Base-by-base conservation (phyloP, 2,888 invertebrate species). In the Polyploca ridens region DNA sequence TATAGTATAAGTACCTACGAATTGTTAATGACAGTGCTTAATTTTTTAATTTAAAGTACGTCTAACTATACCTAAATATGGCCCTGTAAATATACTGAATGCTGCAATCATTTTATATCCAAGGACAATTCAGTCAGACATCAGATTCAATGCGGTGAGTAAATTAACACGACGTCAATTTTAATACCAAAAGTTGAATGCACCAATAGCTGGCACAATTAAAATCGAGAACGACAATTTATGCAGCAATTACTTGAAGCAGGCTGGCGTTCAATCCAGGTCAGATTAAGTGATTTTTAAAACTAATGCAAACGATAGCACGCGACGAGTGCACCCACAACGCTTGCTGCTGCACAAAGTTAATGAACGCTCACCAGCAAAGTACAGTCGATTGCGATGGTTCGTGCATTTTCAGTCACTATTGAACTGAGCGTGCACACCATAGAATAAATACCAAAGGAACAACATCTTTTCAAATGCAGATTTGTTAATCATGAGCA, bases 271-370 rank as follows among this genome's bases (percentile, higher is more conserved):
- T 90, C 89, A 85, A 92, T 91, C 87, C 88, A 86, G 91, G 91
- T 91, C 92, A 90, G 89, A 91, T 90, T 89, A 90, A 93, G 90
- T 91, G 91, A 90, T 91, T 91, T 90, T 91, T 88, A 86, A 90
- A 91, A 91, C 89, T 90, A 92, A 91, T 89, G 89, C 89, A 89
- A 89, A 87, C 90, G 87, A 88, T 85, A 87, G 85, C 85, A 88
- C 80, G 84, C 86, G 83, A 84, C 82, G 86, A 87, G 83, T 83
- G 82, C 80, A 79, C 81, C 79, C 79, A 79, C 77, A 81, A 74
- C 80, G 75, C 76, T 69, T 66, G 59, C 67, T 69, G 79, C 83
- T 81, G 86, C 84, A 83, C 83, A 81, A 86, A 87, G 84, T 88
- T 91, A 91, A 90, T 90, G 88, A 91, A 90, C 79, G 80, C 74